These are phyloP conservation scores for Gryon sp. DNA, from an alignment of 1,140 invertebrate genomes.

Conservation along the genomic window DNA sequence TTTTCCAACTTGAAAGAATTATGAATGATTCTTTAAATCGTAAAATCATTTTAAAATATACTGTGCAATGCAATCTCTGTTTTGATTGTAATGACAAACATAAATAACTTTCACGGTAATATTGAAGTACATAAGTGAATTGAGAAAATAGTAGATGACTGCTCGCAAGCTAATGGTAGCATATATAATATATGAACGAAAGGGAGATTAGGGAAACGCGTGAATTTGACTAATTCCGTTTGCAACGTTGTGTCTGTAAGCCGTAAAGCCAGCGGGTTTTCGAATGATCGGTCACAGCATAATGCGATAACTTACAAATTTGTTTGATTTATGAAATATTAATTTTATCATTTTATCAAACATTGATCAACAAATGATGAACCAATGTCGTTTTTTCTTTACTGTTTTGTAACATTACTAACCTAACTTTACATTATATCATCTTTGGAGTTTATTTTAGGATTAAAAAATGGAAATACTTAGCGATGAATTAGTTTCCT, in stretches of 20 bases:
- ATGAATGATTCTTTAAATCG: too few relatives aligned
- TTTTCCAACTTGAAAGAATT: neutral
- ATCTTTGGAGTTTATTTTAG: too few relatives aligned
- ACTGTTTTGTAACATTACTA: too few relatives aligned
- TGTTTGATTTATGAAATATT: slow-evolving; percentile 30
- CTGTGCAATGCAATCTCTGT: neutral
- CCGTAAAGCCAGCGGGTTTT: slow-evolving; percentile 46
- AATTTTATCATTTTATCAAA: slow-evolving; percentile 6
- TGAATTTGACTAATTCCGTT: slow-evolving; percentile 41
- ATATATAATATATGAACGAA: slow-evolving; percentile 51
- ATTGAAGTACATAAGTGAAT: slow-evolving; percentile 28
- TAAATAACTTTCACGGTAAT: slow-evolving; percentile 16
- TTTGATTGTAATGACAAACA: neutral
- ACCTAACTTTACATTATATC: too few relatives aligned
- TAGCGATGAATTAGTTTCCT: too few relatives aligned
- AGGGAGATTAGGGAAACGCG: slow-evolving; percentile 50
- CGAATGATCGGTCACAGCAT: slow-evolving; percentile 28
- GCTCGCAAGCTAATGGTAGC: slow-evolving; percentile 26
- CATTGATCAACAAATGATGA: too few relatives aligned
- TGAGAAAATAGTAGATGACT: slow-evolving; percentile 34
- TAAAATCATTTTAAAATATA: too few relatives aligned
- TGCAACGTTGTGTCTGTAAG: slow-evolving; percentile 31
- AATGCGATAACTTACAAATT: slow-evolving; percentile 44
- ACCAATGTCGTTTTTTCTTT: too few relatives aligned
- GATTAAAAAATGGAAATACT: too few relatives aligned